Percentiles rank a stretch among this genome's conserved stretches.
phyloP scores from a whole-genome alignment of 2,113 vertebrate genomes.

The Elgaria multicarinata region DNA sequence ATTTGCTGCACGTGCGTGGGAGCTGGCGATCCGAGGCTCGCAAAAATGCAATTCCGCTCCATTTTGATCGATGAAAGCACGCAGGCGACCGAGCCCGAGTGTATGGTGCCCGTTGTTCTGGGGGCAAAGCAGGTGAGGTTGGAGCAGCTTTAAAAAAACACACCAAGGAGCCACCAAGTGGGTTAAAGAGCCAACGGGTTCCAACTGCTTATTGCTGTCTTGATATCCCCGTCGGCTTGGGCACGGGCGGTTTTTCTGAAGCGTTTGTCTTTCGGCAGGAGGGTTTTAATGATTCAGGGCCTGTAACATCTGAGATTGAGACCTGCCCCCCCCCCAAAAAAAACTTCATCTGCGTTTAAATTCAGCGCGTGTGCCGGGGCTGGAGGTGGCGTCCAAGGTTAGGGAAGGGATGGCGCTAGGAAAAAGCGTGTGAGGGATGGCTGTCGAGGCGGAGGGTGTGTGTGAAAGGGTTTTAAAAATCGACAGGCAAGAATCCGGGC shows the following conservation, averaged over 20 bases:
- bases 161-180: rapidly evolving
- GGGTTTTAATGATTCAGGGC: background rate
- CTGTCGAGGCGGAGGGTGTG: background rate
- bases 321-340: background rate
- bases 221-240: too few species aligned
- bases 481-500: background rate
- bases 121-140: slow-evolving; percentile 94
- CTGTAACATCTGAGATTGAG: background rate
- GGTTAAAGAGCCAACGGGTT: background rate
- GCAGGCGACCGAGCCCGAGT: slow-evolving; percentile 96
- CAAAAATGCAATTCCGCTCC: slow-evolving; percentile 99
- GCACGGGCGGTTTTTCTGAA: background rate
- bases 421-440: too few species aligned
- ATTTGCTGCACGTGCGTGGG: slow-evolving; percentile 98
- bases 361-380: background rate
- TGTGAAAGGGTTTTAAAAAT: background rate
- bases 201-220: background rate
- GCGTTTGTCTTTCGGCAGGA: background rate
- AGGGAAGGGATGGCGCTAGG: too few species aligned
- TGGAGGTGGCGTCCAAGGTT: too few species aligned
- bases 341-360: background rate
- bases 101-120: slow-evolving; percentile 96
- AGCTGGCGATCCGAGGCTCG: slow-evolving; percentile 92
- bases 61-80: slow-evolving; percentile 98
- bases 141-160: too few species aligned